phyloP scores from a whole-genome alignment of 1,140 invertebrate species.

The Epicauta chinensis region DNA sequence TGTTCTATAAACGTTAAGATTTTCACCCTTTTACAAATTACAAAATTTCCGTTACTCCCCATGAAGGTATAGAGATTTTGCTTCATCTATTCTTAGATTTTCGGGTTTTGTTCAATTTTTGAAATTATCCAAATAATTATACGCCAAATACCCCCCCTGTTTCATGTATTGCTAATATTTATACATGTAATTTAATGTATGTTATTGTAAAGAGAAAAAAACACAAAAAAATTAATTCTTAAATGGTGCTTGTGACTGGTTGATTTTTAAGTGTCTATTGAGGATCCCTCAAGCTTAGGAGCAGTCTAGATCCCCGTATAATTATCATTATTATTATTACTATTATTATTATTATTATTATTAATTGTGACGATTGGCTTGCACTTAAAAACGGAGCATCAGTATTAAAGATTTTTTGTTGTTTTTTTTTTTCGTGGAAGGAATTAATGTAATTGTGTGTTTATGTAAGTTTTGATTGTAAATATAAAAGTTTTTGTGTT shows the following conservation, averaged over 20 bases:
- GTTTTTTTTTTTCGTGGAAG: no score
- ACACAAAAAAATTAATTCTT: slow-evolving; percentile 1
- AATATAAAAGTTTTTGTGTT: slow-evolving; percentile 23
- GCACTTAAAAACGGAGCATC: slow-evolving; percentile 25
- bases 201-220: slow-evolving; percentile 14
- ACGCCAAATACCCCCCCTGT: slow-evolving; percentile 18
- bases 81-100: no score
- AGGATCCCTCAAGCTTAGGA: slow-evolving; percentile 14
- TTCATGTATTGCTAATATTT: slow-evolving; percentile 22
- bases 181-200: slow-evolving; percentile 27
- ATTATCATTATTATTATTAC: no score
- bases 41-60: no score
- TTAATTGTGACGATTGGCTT: slow-evolving; percentile 19
- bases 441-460: no score
- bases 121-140: slow-evolving; percentile 7
- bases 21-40: neutral
- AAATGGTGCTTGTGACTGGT: slow-evolving; percentile 30
- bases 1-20: slow-evolving; percentile 5
- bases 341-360: no score
- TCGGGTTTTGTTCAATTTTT: no score
- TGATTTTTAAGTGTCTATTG: slow-evolving; percentile 20
- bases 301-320: slow-evolving; percentile 5
- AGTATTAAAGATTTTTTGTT: slow-evolving; percentile 23
- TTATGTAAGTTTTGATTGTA: slow-evolving; percentile 19
- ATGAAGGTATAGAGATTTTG: no score